Conservation (phyloP, 23 tunicate genomes). For the Aplidium turbinatum region DNA sequence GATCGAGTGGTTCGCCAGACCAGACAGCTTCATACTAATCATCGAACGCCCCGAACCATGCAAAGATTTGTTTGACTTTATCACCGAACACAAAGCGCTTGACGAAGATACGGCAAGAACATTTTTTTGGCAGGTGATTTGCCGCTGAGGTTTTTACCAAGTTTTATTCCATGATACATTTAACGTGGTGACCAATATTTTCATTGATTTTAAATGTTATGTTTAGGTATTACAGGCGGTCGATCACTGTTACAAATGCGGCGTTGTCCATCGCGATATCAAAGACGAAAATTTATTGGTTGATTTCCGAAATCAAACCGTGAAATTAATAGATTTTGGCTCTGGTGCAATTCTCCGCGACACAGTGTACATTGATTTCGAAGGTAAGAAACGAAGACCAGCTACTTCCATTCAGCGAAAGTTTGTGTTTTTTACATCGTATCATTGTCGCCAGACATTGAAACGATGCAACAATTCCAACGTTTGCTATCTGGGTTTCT, state of each 20-base stretch:
- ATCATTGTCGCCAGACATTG: no score
- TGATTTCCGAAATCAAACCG: slow-evolving; percentile 55
- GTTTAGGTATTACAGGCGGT: slow-evolving; percentile 79
- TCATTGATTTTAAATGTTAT: not conserved
- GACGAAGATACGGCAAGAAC: slow-evolving; percentile 87
- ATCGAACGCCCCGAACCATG: slow-evolving; percentile 87
- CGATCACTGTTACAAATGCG: slow-evolving; percentile 92
- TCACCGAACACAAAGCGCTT: slow-evolving; percentile 72
- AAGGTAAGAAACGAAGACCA: slow-evolving; percentile 52
- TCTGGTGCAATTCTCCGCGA: slow-evolving; percentile 87
- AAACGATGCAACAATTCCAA: no score
- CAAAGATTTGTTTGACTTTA: slow-evolving; percentile 89
- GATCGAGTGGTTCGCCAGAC: slow-evolving; percentile 87
- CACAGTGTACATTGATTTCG: slow-evolving; percentile 93
- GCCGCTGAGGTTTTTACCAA: not conserved
- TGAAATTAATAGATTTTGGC: slow-evolving; percentile 91
- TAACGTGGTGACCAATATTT: not conserved
- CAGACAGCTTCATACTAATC: slow-evolving; percentile 77
- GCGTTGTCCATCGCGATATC: slow-evolving; percentile 91
- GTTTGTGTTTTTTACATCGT: not conserved
- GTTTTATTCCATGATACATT: not conserved
- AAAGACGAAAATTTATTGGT: slow-evolving; percentile 94
- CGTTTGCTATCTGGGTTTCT: no score
- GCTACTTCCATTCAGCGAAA: not conserved
- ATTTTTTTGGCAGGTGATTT: slow-evolving; percentile 92